Evolutionary conservation across 2,888 invertebrate genomes (phyloP).

Genomic region (Nephrocerus scutellatus): DNA sequence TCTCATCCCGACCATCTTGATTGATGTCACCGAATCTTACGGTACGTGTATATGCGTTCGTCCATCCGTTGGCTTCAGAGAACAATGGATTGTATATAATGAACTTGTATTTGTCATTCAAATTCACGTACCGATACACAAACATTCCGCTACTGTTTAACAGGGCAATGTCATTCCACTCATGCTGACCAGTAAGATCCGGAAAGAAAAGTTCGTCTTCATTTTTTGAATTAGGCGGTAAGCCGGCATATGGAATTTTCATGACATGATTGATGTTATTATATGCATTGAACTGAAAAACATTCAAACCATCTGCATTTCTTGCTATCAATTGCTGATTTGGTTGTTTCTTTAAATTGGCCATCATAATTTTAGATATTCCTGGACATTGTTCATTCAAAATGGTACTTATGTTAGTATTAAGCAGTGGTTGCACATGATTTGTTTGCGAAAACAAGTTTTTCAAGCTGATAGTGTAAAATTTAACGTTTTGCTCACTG

Average conservation of each 20-base stretch:
- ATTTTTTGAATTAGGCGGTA: neutral
- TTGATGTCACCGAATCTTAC: conserved; percentile 5
- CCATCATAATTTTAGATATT: too few species aligned
- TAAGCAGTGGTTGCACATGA: too few species aligned
- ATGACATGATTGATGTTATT: conserved; percentile 6
- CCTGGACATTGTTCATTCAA: too few species aligned
- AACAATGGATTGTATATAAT: conserved; percentile 9
- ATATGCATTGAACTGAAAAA: conserved; percentile 6
- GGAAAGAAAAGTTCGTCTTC: conserved; percentile 2
- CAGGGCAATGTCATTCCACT: conserved; percentile 6
- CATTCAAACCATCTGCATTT: conserved; percentile 3
- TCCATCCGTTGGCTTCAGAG: conserved; percentile 9
- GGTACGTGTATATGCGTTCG: neutral
- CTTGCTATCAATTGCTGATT: too few species aligned
- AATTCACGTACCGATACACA: conserved; percentile 4
- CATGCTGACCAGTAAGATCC: conserved; percentile 4
- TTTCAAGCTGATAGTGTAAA: too few species aligned
- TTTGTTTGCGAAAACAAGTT: too few species aligned
- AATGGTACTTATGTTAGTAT: too few species aligned
- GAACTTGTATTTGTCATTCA: neutral
- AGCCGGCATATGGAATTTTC: conserved; percentile 1
- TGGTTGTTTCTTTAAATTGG: too few species aligned
- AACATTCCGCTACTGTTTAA: conserved; percentile 12
- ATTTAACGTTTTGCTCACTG: too few species aligned
- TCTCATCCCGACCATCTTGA: conserved; percentile 3